phyloP scores from a whole-genome alignment of 2,797 vertebrate genomes.

The Enteromius trimaculatus region DNA sequence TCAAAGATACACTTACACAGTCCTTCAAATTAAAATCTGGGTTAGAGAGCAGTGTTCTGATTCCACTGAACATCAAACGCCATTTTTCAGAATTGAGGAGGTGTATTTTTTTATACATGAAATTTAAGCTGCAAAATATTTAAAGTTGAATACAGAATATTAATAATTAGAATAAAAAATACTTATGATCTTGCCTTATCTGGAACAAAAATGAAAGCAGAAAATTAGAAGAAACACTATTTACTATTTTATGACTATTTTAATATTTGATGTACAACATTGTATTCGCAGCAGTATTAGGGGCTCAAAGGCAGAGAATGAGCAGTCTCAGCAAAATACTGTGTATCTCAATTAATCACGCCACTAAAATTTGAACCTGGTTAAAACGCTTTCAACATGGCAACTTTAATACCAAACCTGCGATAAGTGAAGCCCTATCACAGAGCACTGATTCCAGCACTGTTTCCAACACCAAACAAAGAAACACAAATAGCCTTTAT shows the following conservation, averaged over 20 bases:
- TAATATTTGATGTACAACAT: conserved; percentile 18
- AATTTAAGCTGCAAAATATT: conserved; percentile 9
- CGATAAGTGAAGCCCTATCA: conserved; percentile 6
- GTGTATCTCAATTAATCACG: background rate
- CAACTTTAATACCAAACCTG: conserved; percentile 1
- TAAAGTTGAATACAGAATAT: background rate
- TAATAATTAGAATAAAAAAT: background rate
- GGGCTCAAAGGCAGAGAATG: background rate
- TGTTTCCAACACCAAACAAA: conserved; percentile 38
- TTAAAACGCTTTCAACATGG: conserved; percentile 7
- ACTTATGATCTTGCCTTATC: background rate
- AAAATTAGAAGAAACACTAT: background rate
- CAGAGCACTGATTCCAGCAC: conserved; percentile 22
- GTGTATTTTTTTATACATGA: conserved; percentile 10
- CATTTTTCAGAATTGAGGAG: conserved; percentile 9
- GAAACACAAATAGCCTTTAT: conserved; percentile 27
- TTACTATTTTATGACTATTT: conserved; percentile 4
- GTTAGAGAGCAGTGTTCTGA: conserved; percentile 44
- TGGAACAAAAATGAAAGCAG: background rate
- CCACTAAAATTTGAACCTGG: background rate
- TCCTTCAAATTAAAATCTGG: conserved; percentile 51
- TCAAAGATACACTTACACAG: conserved; percentile 52
- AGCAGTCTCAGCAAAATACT: conserved; percentile 7
- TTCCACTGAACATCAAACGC: conserved; percentile 53
- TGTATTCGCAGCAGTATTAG: background rate